Evolutionary conservation across 1,140 invertebrate genomes (phyloP).

Genomic region (Drosophila ananassae): DNA sequence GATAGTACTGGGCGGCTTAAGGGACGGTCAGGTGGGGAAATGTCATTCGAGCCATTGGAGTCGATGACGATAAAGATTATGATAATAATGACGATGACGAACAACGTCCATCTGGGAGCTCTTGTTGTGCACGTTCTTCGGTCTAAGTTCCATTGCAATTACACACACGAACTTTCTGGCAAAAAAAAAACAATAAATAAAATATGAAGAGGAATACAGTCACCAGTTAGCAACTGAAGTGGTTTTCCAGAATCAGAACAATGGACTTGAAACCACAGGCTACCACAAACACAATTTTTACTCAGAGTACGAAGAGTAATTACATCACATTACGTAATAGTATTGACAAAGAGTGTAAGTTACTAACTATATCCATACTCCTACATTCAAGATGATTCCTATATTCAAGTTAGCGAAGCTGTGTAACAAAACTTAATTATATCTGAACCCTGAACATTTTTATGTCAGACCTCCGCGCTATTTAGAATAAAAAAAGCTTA

Average conservation of each 20-base stretch:
- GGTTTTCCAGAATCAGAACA: constrained; percentile 50
- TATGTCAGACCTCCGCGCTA: not conserved
- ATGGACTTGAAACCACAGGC: constrained; percentile 16
- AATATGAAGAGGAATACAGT: constrained; percentile 26
- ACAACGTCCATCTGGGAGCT: constrained; percentile 49
- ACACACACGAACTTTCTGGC: constrained; percentile 37
- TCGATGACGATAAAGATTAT: constrained; percentile 43
- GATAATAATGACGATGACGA: constrained; percentile 58
- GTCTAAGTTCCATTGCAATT: constrained; percentile 18
- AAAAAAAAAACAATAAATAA: constrained; percentile 19
- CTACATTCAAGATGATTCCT: not conserved
- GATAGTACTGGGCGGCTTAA: not conserved
- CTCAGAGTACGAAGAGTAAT: constrained; percentile 54
- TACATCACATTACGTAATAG: constrained; percentile 65
- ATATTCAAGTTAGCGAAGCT: not conserved
- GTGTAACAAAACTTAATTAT: not conserved
- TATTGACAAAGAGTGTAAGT: constrained; percentile 1
- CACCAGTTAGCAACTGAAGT: constrained; percentile 47
- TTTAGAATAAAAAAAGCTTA: constrained; percentile 1
- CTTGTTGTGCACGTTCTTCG: constrained; percentile 70
- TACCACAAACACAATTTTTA: constrained; percentile 33
- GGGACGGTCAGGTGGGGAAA: constrained; percentile 41
- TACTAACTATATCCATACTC: no score
- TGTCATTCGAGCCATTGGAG: constrained; percentile 52
- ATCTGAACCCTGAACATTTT: constrained; percentile 1